These are phyloP conservation scores for Isoperla grammatica DNA, from an alignment of 2,888 invertebrate species.

Conservation along the genomic window DNA sequence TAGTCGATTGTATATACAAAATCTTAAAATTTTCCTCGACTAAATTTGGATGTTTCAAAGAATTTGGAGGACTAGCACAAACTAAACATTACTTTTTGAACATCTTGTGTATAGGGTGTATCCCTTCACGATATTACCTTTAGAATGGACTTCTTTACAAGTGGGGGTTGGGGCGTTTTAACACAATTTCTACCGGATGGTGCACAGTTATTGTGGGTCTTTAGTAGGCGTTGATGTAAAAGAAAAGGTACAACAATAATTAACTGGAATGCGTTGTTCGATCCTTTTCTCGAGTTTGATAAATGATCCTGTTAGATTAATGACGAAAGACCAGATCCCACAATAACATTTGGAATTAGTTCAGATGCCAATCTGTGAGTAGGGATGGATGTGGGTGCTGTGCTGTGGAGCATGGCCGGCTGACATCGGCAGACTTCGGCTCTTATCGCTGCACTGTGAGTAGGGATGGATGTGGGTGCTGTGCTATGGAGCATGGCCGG, in stretches of 20 bases:
- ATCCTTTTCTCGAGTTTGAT: background rate
- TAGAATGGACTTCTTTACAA: background rate
- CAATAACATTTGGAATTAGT: background rate
- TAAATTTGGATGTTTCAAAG: no score
- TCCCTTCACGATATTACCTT: no score
- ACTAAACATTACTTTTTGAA: no score
- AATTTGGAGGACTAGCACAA: no score
- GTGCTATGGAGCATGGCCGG: background rate
- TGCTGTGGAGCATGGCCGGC: background rate
- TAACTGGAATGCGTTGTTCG: background rate
- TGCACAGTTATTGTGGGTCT: background rate
- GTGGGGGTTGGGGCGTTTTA: background rate
- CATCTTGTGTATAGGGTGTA: no score
- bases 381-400: background rate
- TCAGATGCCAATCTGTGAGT: background rate
- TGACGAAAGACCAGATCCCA: slow-evolving; percentile 1
- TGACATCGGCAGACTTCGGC: no score
- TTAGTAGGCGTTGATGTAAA: background rate
- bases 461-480: background rate
- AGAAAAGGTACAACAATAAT: background rate
- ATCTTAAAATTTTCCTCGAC: no score
- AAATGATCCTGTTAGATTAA: background rate
- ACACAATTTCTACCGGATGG: background rate
- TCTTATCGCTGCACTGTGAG: background rate
- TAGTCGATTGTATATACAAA: no score